These are phyloP conservation scores for Pseudomyrmex flavicornis DNA, from an alignment of 1,140 invertebrate genomes.

Conservation along the genomic window DNA sequence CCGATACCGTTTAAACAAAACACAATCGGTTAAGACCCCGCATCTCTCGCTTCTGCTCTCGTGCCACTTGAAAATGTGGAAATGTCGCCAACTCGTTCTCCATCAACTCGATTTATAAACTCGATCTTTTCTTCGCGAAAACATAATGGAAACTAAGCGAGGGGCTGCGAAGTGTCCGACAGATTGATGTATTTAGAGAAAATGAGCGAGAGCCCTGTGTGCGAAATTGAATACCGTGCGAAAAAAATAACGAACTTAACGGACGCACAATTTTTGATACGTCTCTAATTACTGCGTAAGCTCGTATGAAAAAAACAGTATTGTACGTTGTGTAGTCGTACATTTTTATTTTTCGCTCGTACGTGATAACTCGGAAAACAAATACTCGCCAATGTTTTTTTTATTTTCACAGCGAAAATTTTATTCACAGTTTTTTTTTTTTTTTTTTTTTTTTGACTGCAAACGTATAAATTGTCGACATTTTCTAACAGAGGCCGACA, in stretches of 20 bases:
- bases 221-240: constrained; percentile 3
- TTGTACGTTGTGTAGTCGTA: too few relatives aligned
- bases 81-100: constrained; percentile 14
- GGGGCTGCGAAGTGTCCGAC: background rate
- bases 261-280: background rate
- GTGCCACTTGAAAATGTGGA: constrained; percentile 26
- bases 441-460: too few relatives aligned
- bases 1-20: constrained; percentile 23
- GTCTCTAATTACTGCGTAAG: background rate
- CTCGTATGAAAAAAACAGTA: background rate
- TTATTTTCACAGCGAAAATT: too few relatives aligned
- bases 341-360: too few relatives aligned
- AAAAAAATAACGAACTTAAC: constrained; percentile 5
- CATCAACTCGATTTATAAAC: constrained; percentile 26
- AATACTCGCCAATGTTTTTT: too few relatives aligned
- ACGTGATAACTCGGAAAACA: too few relatives aligned
- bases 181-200: background rate
- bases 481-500: too few relatives aligned
- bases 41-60: background rate
- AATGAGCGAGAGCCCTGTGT: background rate
- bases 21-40: constrained; percentile 23
- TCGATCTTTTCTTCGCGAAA: constrained; percentile 34
- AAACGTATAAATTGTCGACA: too few relatives aligned
- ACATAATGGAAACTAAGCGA: background rate
- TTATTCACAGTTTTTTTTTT: too few relatives aligned